Evolutionary conservation across 2,888 invertebrate genomes (phyloP).

Genomic region (Calliopum simillimum): DNA sequence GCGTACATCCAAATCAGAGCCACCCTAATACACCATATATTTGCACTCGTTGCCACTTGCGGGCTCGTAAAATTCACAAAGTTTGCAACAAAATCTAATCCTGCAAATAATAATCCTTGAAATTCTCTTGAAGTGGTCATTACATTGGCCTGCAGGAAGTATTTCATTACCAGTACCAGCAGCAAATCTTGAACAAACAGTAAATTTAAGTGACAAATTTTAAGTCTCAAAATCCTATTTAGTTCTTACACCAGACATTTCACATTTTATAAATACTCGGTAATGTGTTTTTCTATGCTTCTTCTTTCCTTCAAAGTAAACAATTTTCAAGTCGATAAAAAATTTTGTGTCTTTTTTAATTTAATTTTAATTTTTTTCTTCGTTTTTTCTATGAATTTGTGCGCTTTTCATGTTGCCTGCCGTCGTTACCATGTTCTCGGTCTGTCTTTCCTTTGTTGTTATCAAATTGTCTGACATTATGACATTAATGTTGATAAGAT

Average conservation of each 20-base stretch:
- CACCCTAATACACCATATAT: not conserved
- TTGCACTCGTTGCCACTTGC: not conserved
- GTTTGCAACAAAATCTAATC: not conserved
- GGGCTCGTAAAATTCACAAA: not conserved
- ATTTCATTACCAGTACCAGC: not conserved
- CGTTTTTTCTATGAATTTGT: constrained; percentile 17
- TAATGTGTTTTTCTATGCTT: too few species aligned
- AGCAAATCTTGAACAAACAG: not conserved
- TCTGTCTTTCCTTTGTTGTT: not conserved
- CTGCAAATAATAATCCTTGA: constrained; percentile 19
- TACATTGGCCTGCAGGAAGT: constrained; percentile 10
- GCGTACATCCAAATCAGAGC: too few species aligned
- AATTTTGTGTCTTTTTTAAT: constrained; percentile 37
- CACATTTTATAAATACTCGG: too few species aligned
- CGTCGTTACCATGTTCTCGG: not conserved
- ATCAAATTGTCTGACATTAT: not conserved
- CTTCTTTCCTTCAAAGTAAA: not conserved
- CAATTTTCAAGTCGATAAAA: not conserved
- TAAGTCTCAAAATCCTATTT: not conserved
- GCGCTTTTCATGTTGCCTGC: not conserved
- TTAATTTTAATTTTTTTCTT: constrained; percentile 39
- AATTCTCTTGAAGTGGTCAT: constrained; percentile 28
- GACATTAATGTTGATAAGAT: constrained; percentile 15
- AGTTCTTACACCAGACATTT: not conserved
- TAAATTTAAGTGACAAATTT: not conserved